Evolutionary conservation across 2,888 invertebrate species (phyloP), one percentile per base, ranked within the genome.

Genomic region (Laspeyria flexula): DNA sequence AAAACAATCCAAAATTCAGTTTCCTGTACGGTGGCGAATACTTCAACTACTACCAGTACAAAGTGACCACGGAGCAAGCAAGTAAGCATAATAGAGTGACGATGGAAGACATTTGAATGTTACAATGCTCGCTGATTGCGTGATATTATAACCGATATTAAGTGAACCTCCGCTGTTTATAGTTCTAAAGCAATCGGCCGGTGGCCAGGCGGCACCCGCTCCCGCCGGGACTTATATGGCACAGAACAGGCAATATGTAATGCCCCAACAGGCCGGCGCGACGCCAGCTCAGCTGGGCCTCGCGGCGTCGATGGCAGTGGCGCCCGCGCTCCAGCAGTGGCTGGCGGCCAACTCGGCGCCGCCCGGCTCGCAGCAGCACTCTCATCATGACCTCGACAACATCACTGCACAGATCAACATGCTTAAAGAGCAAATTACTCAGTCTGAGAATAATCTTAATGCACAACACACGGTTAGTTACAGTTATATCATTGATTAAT

Each of bases 11-110:
- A 2, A 98, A 98, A 87, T 99, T 99, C 93, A 96, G 96, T 76
- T 99, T 99, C 93, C 94, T 99, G 55, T 99, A 98, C 91, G 99
- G 99, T 65, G 99, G 99, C 48, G 98, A 99, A 79, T 96, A 95
- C 92, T 98, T 96, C 92, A 97, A 96, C 87, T 99, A 99, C 90
- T 99, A 99, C 91, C 98, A 98, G 88, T 98, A 96, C 88, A 97
- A 97, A 95, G 98, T 99, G 75, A 96, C 96, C 44, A 96, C 97
- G 50, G 99, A 99, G 88, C 98, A 98, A 95, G 96, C 97, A 84
- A 96, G 97, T 97, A 94, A 95, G 96, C 95, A 90, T 88, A 68
- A 57, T 73, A 75, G 72, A 79, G 71, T 80, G 81, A 77, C 76
- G 80, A 81, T 62, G 71, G 71, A 65, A 69, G 65, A 57, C 43